Evolutionary conservation across 2,888 invertebrate genomes (phyloP), one percentile per base, ranked within the genome.

Genomic region (Idaea aversata): DNA sequence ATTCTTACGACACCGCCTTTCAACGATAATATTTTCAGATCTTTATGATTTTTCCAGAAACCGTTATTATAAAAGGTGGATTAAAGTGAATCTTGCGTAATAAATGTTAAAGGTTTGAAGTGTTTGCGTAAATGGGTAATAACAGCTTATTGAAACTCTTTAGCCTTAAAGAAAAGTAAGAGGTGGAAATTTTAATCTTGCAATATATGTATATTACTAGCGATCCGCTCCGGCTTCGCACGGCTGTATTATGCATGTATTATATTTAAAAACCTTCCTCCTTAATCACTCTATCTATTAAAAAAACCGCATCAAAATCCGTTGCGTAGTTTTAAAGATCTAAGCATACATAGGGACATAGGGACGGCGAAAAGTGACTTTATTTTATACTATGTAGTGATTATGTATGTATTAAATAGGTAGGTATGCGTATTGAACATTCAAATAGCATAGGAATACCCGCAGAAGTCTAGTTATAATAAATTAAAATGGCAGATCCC

Each of bases 1-100:
- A 86, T 85, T 79, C 79, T 70, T 72, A 79, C 59, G 5, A 61
- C 35, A 59, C 57, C 15, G 35, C 35, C 34, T 57, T 64, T 59
- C 13, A 61, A 61, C 38, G 47, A 61, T 38, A 36, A 38, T 61
- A 35, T 35, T 16, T 59, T 59, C 59, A 59, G 25, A 34, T 25
- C 34, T 59, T 47, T 47, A 47, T 47, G 47, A 47, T 47, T 47
- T 47, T 47, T 47, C 47, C 47, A 47, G 47, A 47, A 47, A 47
- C 47, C 47, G 47, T 47, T 47, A 47, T 47, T 47, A 47, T 47
- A 47, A 47, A 25, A 47, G 47, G 47, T 47, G 47, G 47, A 47
- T 47, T 47, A 47, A 47, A 47, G 47, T 47, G 47, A 47, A 47
- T 47, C 10, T 47, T 47, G 47, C 47, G 47, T 47, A 47, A 47